phyloP scores from a whole-genome alignment of 1,140 invertebrate species.

The Sarcophaga peregrina region DNA sequence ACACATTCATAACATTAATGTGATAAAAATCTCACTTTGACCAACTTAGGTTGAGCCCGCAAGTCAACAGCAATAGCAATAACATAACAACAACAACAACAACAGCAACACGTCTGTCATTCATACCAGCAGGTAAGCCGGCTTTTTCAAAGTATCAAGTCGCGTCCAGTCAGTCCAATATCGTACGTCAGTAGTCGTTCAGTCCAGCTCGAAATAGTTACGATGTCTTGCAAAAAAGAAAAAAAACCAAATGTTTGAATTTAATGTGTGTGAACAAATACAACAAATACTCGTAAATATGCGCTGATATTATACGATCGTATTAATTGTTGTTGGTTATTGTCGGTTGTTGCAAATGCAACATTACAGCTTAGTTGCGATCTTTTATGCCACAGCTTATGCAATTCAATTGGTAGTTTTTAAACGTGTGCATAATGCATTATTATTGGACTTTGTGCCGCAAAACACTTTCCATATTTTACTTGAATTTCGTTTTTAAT shows the following conservation, averaged over 20 bases:
- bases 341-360: not conserved
- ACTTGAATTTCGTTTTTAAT: not conserved
- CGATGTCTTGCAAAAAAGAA: not conserved
- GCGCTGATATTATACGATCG: not conserved
- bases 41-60: slow-evolving; percentile 27
- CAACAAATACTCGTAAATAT: not conserved
- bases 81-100: not conserved
- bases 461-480: not conserved
- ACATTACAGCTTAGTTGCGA: not conserved
- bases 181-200: too few species aligned
- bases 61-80: not conserved
- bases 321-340: not conserved
- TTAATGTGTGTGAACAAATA: too few species aligned
- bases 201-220: not conserved
- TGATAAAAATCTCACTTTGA: slow-evolving; percentile 41
- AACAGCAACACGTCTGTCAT: not conserved
- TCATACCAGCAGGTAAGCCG: not conserved
- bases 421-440: not conserved
- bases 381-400: not conserved
- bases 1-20: slow-evolving; percentile 38
- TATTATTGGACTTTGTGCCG: not conserved
- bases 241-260: too few species aligned
- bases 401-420: not conserved
- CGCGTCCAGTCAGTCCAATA: too few species aligned
- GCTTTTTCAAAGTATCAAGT: not conserved